phyloP scores from a whole-genome alignment of 1,140 invertebrate genomes.

The Pogonus chalceus region DNA sequence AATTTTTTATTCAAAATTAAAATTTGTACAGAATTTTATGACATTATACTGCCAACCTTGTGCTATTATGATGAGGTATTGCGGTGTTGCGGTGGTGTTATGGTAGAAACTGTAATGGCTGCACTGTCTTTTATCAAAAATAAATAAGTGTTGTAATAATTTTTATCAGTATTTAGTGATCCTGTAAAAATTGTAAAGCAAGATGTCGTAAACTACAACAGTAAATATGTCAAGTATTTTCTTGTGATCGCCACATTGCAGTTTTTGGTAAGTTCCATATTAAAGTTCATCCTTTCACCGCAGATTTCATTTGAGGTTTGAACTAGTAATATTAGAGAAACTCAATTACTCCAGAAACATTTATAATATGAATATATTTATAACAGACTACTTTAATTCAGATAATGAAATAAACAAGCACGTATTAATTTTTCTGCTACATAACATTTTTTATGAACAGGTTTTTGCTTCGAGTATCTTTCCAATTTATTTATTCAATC shows the following conservation, averaged over 20 bases:
- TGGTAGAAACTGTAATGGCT: slow-evolving; percentile 12
- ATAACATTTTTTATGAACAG: neutral
- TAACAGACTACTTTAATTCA: too few relatives aligned
- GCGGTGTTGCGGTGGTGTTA: slow-evolving; percentile 3
- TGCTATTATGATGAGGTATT: too few relatives aligned
- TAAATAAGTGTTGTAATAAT: neutral
- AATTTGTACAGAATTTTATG: too few relatives aligned
- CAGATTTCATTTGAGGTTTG: too few relatives aligned
- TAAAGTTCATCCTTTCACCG: slow-evolving; percentile 1
- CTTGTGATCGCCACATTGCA: slow-evolving; percentile 1
- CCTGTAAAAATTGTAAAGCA: neutral
- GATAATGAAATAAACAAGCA: too few relatives aligned
- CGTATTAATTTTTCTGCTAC: too few relatives aligned
- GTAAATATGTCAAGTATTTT: neutral
- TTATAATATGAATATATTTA: too few relatives aligned
- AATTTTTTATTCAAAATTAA: too few relatives aligned
- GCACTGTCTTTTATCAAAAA: slow-evolving; percentile 1
- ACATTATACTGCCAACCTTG: too few relatives aligned
- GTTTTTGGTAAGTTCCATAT: neutral
- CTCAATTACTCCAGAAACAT: too few relatives aligned
- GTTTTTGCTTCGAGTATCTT: neutral
- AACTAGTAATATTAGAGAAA: too few relatives aligned
- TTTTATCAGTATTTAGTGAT: slow-evolving; percentile 1
- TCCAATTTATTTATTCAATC: slow-evolving; percentile 2
- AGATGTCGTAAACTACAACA: neutral